Evolutionary conservation across 2,113 vertebrate genomes (phyloP), one percentile per base, ranked within the genome.

Genomic region (Hippocampus zosterae): DNA sequence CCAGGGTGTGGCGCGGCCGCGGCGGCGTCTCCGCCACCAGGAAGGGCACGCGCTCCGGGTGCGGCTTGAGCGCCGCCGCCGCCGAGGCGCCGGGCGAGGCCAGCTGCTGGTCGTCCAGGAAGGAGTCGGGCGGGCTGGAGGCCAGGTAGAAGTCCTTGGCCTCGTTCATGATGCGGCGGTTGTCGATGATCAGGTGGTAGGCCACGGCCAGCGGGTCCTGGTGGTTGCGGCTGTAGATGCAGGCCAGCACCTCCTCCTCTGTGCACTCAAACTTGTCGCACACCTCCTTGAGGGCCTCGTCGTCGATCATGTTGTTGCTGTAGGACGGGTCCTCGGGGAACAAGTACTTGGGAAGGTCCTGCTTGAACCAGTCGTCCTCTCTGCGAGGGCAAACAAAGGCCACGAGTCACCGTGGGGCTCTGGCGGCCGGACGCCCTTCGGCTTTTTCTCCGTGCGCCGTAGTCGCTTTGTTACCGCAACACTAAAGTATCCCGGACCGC

Each of bases 81-180:
- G 87, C 86, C 0, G 86, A 70, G 2, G 70, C 80, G 0, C 84
- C 83, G 0, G 87, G 83, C 0, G 88, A 69, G 13, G 92, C 88
- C 41, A 94, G 82, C 82, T 94, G 95, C 82, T 96, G 94, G 84
- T 99, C 97, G 12, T 98, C 97, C 9, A 98, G 93, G 75, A 97
- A 99, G 42, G 94, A 94, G 92, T 98, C 96, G 0, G 96, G 96
- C 0, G 97, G 96, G 81, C 96, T 98, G 52, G 95, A 96, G 1
- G 97, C 97, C 91, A 99, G 82, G 84, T 99, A 99, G 84, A 99
- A 99, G 80, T 99, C 97, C 91, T 98, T 98, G 74, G 97, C 97
- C 86, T 99, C 96, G 0, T 91, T 97, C 97, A 99, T 98, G 91
- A 98, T 99, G 86, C 97, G 95, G 12, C 97, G 95, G 68, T 99